phyloP scores from a whole-genome alignment of 2,797 vertebrate genomes.

The Malurus leucopterus region DNA sequence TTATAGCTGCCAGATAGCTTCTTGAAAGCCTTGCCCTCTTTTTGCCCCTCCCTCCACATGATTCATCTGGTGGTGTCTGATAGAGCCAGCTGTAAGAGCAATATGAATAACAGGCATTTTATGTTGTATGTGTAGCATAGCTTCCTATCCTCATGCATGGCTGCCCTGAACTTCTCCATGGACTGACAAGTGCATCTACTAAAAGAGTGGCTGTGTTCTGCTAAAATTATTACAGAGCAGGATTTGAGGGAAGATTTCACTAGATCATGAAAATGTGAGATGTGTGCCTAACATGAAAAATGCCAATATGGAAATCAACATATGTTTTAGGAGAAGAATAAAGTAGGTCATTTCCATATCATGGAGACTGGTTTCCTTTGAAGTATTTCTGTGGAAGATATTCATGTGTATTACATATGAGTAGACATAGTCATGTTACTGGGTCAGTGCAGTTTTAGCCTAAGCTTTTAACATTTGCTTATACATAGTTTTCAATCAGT shows the following conservation, averaged over 20 bases:
- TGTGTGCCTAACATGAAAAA: not conserved
- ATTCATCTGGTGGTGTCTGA: slow-evolving; percentile 3
- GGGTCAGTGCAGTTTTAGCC: not conserved
- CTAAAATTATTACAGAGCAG: not conserved
- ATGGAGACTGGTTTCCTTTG: not conserved
- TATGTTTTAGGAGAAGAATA: not conserved
- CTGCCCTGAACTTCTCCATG: not conserved
- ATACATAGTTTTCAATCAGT: not conserved
- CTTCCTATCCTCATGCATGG: not conserved
- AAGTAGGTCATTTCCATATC: not conserved
- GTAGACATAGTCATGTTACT: not conserved
- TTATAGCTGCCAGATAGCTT: not conserved
- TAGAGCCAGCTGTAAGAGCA: not conserved
- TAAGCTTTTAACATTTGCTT: not conserved
- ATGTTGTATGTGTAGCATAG: not conserved
- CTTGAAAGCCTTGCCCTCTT: not conserved
- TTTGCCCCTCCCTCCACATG: not conserved
- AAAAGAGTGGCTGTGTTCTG: not conserved
- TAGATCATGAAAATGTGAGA: not conserved
- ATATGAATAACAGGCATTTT: not conserved
- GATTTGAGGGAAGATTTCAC: not conserved
- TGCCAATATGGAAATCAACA: not conserved
- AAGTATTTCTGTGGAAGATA: not conserved
- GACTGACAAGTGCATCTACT: not conserved
- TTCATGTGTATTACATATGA: not conserved